Conservation (phyloP, 2,888 invertebrate species). For the Meteorus cinctellus region DNA sequence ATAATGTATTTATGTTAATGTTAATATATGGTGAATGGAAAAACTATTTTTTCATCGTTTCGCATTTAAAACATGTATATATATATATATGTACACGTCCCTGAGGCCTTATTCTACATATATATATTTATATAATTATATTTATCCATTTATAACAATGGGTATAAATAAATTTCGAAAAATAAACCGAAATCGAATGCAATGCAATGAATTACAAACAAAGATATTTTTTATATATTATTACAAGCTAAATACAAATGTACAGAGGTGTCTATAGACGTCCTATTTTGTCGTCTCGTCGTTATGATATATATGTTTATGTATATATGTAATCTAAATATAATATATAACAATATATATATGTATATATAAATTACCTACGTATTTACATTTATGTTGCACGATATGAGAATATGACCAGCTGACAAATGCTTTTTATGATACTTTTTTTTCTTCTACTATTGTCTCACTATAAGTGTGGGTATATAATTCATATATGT, state of each 20-base stretch:
- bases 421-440: background rate
- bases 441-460: background rate
- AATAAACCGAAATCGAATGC: background rate
- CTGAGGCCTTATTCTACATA: background rate
- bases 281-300: background rate
- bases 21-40: background rate
- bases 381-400: slow-evolving; percentile 7
- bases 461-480: slow-evolving; percentile 7
- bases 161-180: background rate
- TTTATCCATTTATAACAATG: background rate
- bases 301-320: background rate
- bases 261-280: slow-evolving; percentile 9
- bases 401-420: slow-evolving; percentile 7
- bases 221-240: background rate
- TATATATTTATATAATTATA: background rate
- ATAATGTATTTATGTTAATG: background rate
- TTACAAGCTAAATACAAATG: slow-evolving; percentile 8
- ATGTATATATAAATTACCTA: background rate
- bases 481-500: background rate
- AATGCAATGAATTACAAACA: background rate
- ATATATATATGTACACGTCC: background rate
- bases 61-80: background rate
- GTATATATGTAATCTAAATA: background rate
- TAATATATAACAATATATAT: background rate
- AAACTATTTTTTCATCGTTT: background rate